Conservation (phyloP, 2,888 invertebrate species). For the Globia sparganii region DNA sequence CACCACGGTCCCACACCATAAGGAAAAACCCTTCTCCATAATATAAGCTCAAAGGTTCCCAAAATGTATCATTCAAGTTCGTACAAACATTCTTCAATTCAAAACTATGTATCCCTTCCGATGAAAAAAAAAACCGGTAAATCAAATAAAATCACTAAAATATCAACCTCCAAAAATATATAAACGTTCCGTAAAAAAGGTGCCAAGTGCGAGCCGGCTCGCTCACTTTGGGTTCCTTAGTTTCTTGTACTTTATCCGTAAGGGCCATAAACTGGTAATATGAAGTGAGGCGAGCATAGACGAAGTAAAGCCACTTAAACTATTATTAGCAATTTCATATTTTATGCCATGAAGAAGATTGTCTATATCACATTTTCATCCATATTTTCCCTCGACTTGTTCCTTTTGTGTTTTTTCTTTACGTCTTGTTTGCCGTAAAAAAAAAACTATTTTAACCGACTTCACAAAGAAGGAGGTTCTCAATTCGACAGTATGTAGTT, state of each 20-base stretch:
- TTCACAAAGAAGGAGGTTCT: too few relatives aligned
- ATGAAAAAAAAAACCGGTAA: slow-evolving; percentile 45
- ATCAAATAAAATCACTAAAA: slow-evolving; percentile 59
- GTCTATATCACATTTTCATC: neutral
- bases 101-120: slow-evolving; percentile 49
- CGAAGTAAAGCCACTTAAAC: neutral
- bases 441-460: too few relatives aligned
- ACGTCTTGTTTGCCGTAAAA: neutral
- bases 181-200: slow-evolving; percentile 46
- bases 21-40: slow-evolving; percentile 17
- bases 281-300: neutral
- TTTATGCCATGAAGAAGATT: neutral
- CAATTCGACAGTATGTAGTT: too few relatives aligned
- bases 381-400: neutral
- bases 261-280: neutral
- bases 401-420: neutral
- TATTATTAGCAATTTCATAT: neutral
- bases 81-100: slow-evolving; percentile 52
- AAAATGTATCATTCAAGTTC: slow-evolving; percentile 45
- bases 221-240: neutral
- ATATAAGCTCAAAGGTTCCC: slow-evolving; percentile 22
- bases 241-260: neutral
- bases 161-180: slow-evolving; percentile 60
- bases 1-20: neutral
- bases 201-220: neutral